These are phyloP conservation scores for Semicossyphus pulcher DNA, from an alignment of 2,113 vertebrate genomes.

Conservation along the genomic window DNA sequence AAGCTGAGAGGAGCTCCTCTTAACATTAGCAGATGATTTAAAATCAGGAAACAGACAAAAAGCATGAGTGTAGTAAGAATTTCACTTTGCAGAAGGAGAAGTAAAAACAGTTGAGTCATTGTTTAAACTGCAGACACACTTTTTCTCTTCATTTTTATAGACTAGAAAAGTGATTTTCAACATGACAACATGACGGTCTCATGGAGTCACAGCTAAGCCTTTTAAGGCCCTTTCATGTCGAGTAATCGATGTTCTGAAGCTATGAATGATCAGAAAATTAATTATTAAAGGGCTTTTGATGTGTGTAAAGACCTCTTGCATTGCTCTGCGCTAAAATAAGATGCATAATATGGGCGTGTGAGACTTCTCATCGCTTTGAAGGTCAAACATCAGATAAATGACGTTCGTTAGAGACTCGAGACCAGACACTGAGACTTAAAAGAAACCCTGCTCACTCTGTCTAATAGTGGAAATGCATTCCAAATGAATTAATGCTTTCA, in stretches of 20 bases:
- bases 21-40: not conserved
- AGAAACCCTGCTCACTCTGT: not conserved
- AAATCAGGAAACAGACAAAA: not conserved
- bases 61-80: not conserved
- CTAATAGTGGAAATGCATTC: not conserved
- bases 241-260: not conserved
- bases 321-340: not conserved
- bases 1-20: too few relatives aligned
- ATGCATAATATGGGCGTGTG: not conserved
- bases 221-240: not conserved
- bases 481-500: not conserved
- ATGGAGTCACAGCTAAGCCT: not conserved
- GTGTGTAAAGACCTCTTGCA: not conserved
- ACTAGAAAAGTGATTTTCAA: not conserved
- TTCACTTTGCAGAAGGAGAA: constrained; percentile 11
- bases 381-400: not conserved
- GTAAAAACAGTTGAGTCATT: constrained; percentile 10
- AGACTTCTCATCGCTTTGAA: not conserved
- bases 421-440: too few relatives aligned
- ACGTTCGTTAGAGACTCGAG: not conserved
- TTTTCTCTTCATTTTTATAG: not conserved
- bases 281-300: not conserved
- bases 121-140: not conserved
- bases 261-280: not conserved
- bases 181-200: not conserved